These are phyloP conservation scores for Lypha dubia DNA, from an alignment of 2,888 invertebrate species.

Conservation along the genomic window DNA sequence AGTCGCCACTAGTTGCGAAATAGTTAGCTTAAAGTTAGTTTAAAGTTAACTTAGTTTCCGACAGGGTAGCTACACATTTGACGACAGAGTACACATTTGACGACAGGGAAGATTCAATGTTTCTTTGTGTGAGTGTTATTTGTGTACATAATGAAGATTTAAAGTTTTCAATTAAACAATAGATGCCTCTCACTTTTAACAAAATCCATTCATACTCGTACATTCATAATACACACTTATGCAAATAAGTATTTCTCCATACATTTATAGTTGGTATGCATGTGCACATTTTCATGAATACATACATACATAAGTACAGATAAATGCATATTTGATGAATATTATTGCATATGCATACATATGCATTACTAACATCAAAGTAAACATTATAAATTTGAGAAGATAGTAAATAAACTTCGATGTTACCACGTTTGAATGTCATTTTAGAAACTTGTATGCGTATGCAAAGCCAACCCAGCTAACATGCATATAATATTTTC, in stretches of 20 bases:
- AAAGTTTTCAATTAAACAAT: conserved; percentile 65
- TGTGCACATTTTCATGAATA: background rate
- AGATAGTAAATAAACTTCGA: conserved; percentile 69
- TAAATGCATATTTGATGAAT: background rate
- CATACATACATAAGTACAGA: background rate
- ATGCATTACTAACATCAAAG: conserved; percentile 68
- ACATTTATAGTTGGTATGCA: background rate
- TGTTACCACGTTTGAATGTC: conserved; percentile 35
- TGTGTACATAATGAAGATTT: conserved; percentile 58
- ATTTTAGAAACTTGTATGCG: conserved; percentile 5
- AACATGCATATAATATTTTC: background rate
- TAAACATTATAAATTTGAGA: conserved; percentile 71
- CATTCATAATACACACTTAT: conserved; percentile 7
- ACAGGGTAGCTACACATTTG: no score
- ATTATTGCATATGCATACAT: conserved; percentile 30
- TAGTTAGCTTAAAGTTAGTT: no score
- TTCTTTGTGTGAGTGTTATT: conserved; percentile 36
- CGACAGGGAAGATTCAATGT: conserved; percentile 19
- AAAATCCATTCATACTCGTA: conserved; percentile 34
- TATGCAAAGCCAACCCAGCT: background rate
- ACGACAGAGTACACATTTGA: no score
- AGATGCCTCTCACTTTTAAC: conserved; percentile 44
- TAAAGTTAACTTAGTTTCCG: no score
- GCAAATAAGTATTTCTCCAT: background rate
- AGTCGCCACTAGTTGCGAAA: no score